These are phyloP conservation scores for Buphagus erythrorhynchus DNA, from an alignment of 2,797 vertebrate genomes.

Conservation along the genomic window DNA sequence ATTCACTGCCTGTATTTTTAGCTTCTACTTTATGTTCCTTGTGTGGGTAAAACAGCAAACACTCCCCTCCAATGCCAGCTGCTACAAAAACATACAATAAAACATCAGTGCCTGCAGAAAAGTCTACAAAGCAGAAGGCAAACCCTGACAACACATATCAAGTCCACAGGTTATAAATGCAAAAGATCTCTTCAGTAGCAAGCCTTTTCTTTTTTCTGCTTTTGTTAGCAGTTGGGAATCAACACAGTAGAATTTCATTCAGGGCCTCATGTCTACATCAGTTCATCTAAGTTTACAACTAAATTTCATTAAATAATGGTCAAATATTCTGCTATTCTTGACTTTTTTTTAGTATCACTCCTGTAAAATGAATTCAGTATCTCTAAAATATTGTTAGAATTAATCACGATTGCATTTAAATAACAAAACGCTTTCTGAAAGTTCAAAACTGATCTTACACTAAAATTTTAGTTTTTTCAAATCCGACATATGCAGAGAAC, in stretches of 20 bases:
- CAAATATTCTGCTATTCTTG: not conserved
- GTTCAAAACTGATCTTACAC: not conserved
- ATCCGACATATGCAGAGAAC: not conserved
- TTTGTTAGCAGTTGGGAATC: not conserved
- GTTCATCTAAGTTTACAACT: not conserved
- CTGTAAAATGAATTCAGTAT: not conserved
- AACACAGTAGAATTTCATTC: not conserved
- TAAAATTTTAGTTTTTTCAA: not conserved
- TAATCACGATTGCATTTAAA: not conserved
- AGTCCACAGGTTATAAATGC: not conserved
- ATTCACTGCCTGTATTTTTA: not conserved
- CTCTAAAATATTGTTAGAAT: not conserved
- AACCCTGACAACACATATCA: not conserved
- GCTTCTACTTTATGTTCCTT: not conserved
- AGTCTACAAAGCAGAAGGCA: not conserved
- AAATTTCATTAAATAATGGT: not conserved
- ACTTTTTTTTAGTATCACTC: not conserved
- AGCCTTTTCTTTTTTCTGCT: not conserved
- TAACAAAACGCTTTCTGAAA: not conserved
- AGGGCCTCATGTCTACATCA: not conserved
- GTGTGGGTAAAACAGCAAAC: not conserved
- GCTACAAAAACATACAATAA: not conserved
- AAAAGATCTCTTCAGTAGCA: not conserved
- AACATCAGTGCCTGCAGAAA: not conserved
- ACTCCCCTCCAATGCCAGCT: not conserved